Evolutionary conservation across 2,888 invertebrate genomes (phyloP).

Genomic region (Eupithecia exiguata): DNA sequence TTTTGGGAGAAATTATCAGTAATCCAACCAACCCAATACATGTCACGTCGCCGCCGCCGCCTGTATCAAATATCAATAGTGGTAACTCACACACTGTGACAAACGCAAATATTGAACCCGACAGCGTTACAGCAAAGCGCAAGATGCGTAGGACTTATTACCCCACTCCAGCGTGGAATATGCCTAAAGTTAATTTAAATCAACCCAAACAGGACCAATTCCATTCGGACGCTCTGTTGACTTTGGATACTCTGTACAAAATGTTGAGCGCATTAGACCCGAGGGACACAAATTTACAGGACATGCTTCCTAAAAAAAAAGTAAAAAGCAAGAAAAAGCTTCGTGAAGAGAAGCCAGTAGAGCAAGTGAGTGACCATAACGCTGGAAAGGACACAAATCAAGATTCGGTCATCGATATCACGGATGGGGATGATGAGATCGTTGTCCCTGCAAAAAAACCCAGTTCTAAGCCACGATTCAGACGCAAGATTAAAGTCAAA

Average conservation of each 20-base stretch:
- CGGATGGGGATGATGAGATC: conserved; percentile 28
- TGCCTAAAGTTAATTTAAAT: not conserved
- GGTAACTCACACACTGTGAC: not conserved
- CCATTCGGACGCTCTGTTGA: conserved; percentile 50
- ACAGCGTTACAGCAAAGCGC: conserved; percentile 2
- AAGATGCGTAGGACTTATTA: conserved; percentile 19
- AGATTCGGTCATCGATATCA: conserved; percentile 27
- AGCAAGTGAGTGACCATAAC: not conserved
- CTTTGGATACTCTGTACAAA: conserved; percentile 67
- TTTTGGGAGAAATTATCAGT: not conserved
- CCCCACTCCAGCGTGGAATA: conserved; percentile 29
- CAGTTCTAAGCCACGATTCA: conserved; percentile 2
- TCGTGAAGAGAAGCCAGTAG: not conserved
- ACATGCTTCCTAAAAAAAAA: conserved; percentile 12
- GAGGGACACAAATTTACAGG: not conserved
- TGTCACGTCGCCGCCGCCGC: not conserved
- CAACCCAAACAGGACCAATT: conserved; percentile 8
- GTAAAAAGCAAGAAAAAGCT: conserved; percentile 29
- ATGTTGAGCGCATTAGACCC: conserved; percentile 54
- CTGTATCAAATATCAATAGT: not conserved
- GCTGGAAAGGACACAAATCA: conserved; percentile 1
- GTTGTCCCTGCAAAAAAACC: not conserved
- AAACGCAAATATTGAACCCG: not conserved
- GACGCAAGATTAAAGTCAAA: conserved; percentile 5
- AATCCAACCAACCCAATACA: not conserved